Percentiles rank a stretch among this genome's conserved stretches.
These are phyloP conservation scores for Cynoglossus semilaevis DNA, from an alignment of 2,113 vertebrate species.

Conservation along the genomic window DNA sequence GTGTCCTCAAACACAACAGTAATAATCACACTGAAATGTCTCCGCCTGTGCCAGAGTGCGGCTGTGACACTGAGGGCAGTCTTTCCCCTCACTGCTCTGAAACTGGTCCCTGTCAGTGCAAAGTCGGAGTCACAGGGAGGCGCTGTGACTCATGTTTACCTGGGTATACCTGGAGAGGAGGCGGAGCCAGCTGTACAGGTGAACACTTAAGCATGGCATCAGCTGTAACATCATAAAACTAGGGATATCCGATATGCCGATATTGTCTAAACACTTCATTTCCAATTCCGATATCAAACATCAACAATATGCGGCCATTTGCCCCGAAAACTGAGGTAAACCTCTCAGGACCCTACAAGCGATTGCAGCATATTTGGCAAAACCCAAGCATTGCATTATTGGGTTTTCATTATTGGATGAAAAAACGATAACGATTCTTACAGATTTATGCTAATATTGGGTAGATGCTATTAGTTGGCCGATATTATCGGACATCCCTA, in stretches of 20 bases:
- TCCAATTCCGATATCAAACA: no score
- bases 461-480: no score
- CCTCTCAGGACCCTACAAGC: no score
- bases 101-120: constrained; percentile 89
- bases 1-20: background rate
- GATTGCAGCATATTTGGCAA: no score
- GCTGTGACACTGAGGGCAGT: constrained; percentile 85
- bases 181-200: constrained; percentile 70
- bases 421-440: no score
- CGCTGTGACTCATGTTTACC: constrained; percentile 89
- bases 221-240: background rate
- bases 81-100: constrained; percentile 86
- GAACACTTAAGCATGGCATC: background rate
- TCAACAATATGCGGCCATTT: no score
- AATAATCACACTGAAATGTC: background rate
- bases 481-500: no score
- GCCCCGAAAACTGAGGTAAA: no score
- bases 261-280: no score
- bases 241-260: background rate
- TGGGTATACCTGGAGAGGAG: constrained; percentile 86
- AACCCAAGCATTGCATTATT: no score
- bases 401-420: no score
- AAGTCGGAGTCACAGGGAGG: constrained; percentile 79
- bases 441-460: no score
- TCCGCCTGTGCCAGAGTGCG: constrained; percentile 78